Conservation (phyloP, 2,113 vertebrate genomes). For the Protobothrops mucrosquamatus region DNA sequence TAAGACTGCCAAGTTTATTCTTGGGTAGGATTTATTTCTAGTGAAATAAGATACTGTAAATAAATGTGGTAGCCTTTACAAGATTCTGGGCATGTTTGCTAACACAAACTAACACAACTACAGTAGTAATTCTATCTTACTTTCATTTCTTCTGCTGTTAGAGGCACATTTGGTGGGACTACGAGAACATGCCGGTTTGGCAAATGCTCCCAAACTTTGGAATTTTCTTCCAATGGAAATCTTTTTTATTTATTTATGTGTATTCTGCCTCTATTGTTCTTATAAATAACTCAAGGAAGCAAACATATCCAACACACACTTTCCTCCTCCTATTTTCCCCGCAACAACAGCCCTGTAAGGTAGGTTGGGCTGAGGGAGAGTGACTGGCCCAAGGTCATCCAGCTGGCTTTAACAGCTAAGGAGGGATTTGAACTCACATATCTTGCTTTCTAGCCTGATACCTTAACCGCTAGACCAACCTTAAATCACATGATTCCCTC, state of each 20-base stretch:
- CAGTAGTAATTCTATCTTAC: not conserved
- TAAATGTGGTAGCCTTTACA: not conserved
- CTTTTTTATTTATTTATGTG: not conserved
- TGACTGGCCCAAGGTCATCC: not conserved
- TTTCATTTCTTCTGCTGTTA: not conserved
- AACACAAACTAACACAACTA: not conserved
- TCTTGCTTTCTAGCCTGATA: not conserved
- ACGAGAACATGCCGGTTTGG: not conserved
- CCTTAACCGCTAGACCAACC: not conserved
- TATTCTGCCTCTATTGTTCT: not conserved
- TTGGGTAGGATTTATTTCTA: not conserved
- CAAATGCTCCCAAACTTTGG: not conserved
- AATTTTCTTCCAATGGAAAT: not conserved
- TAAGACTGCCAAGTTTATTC: not conserved
- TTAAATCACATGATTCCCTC: not conserved
- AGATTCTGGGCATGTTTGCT: not conserved
- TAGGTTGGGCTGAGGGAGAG: not conserved
- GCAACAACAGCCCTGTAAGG: not conserved
- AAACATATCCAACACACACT: not conserved
- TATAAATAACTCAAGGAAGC: not conserved
- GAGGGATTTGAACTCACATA: not conserved
- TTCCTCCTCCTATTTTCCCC: too few relatives aligned
- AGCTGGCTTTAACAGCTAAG: not conserved
- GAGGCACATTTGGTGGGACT: not conserved
- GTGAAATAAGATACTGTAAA: not conserved